These are phyloP conservation scores for Barypeithes pellucidus DNA, from an alignment of 2,888 invertebrate species.

Conservation along the genomic window DNA sequence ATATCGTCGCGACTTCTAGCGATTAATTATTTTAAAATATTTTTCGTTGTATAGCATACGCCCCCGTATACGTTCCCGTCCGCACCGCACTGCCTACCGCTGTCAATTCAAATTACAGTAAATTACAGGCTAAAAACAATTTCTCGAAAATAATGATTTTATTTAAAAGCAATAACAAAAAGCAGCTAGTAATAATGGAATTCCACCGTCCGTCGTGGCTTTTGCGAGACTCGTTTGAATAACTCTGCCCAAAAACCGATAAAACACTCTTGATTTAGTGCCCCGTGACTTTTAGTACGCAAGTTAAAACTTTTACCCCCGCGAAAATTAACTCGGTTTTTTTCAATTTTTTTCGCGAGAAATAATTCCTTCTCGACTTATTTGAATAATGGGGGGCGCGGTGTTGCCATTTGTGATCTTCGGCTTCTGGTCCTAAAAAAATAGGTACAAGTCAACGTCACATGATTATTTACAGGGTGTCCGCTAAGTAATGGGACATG, in stretches of 20 bases:
- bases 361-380: conserved; percentile 42
- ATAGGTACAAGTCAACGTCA: no score
- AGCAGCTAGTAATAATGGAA: conserved; percentile 50
- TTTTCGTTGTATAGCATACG: no score
- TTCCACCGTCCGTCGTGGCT: conserved; percentile 32
- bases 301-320: conserved; percentile 44
- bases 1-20: no score
- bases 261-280: conserved; percentile 56
- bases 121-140: conserved; percentile 41
- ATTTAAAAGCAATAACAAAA: conserved; percentile 54
- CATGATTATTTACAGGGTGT: no score
- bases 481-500: no score
- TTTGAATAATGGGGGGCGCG: conserved; percentile 33
- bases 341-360: conserved; percentile 38
- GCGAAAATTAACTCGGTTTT: conserved; percentile 44
- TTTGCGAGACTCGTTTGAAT: conserved; percentile 50
- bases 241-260: conserved; percentile 54
- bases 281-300: conserved; percentile 53
- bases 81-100: not conserved
- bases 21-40: no score
- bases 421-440: no score
- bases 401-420: conserved; percentile 15
- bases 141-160: conserved; percentile 53
- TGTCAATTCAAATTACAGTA: conserved; percentile 12
- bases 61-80: not conserved